These are phyloP conservation scores for Eretmocerus hayati DNA, from an alignment of 2,888 invertebrate species.

Conservation along the genomic window DNA sequence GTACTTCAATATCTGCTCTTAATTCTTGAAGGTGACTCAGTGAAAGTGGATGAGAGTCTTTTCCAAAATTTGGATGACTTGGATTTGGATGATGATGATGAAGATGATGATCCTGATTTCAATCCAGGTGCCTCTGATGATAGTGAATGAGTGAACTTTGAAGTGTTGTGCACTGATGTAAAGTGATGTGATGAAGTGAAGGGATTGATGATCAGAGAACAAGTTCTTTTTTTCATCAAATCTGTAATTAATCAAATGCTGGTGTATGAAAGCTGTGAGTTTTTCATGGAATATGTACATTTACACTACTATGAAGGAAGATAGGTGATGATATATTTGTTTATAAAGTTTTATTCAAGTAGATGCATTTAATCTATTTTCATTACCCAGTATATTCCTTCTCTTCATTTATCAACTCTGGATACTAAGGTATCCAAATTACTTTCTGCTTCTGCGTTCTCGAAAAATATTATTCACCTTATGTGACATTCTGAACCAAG, in stretches of 20 bases:
- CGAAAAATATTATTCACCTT: too few species aligned
- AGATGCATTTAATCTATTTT: slow-evolving; percentile 27
- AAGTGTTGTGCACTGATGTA: slow-evolving; percentile 6
- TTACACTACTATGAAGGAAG: too few species aligned
- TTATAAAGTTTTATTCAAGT: slow-evolving; percentile 36
- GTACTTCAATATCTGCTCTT: slow-evolving; percentile 17
- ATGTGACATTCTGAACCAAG: too few species aligned
- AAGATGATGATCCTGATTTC: slow-evolving; percentile 57
- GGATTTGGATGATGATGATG: slow-evolving; percentile 64
- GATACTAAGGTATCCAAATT: too few species aligned
- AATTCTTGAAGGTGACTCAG: slow-evolving; percentile 72
- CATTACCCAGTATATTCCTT: slow-evolving; percentile 15
- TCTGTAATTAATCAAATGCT: too few species aligned
- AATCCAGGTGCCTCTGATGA: slow-evolving; percentile 46
- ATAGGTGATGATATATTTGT: slow-evolving; percentile 35
- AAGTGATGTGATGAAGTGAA: slow-evolving; percentile 3
- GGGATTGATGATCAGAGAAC: slow-evolving; percentile 1
- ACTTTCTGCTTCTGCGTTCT: too few species aligned
- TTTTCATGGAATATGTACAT: too few species aligned
- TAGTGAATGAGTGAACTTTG: slow-evolving; percentile 32
- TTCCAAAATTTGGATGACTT: slow-evolving; percentile 86
- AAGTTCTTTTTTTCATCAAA: slow-evolving; percentile 4
- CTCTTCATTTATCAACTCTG: too few species aligned
- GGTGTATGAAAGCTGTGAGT: too few species aligned
- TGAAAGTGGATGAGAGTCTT: slow-evolving; percentile 88